Evolutionary conservation across 1,140 invertebrate species (phyloP).

Genomic region (Drosophila erecta): DNA sequence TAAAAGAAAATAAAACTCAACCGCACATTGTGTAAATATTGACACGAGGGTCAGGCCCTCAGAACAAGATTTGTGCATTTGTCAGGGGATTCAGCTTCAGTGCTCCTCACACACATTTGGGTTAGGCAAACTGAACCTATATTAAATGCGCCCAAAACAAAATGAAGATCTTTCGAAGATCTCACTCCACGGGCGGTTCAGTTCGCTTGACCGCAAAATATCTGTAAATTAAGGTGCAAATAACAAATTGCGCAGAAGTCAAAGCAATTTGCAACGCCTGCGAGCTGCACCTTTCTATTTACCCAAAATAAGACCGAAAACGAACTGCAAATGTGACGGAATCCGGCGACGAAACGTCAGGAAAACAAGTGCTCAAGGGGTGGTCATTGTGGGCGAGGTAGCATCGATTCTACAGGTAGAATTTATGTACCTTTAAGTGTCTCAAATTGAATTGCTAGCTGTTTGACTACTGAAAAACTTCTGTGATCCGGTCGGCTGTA

Average conservation of each 20-base stretch:
- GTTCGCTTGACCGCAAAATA: conserved; percentile 64
- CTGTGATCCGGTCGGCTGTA: background rate
- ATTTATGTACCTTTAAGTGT: conserved; percentile 36
- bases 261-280: conserved; percentile 48
- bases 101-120: conserved; percentile 3
- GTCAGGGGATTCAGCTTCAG: conserved; percentile 17
- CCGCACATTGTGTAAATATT: conserved; percentile 59
- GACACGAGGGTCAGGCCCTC: conserved; percentile 54
- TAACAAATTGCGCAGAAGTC: conserved; percentile 55
- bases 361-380: conserved; percentile 31
- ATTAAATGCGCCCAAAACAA: conserved; percentile 34
- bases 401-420: background rate
- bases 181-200: conserved; percentile 23
- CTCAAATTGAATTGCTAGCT: conserved; percentile 38
- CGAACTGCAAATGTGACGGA: conserved; percentile 61
- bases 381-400: conserved; percentile 34
- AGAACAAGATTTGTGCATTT: conserved; percentile 76
- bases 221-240: conserved; percentile 77
- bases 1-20: conserved; percentile 46
- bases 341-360: conserved; percentile 17
- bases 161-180: conserved; percentile 35
- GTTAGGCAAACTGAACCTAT: conserved; percentile 40
- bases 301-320: conserved; percentile 32
- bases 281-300: conserved; percentile 60
- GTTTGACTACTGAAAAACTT: conserved; percentile 22